These are phyloP conservation scores for Epinephelus awoara DNA, from an alignment of 2,797 vertebrate genomes.

Conservation along the genomic window DNA sequence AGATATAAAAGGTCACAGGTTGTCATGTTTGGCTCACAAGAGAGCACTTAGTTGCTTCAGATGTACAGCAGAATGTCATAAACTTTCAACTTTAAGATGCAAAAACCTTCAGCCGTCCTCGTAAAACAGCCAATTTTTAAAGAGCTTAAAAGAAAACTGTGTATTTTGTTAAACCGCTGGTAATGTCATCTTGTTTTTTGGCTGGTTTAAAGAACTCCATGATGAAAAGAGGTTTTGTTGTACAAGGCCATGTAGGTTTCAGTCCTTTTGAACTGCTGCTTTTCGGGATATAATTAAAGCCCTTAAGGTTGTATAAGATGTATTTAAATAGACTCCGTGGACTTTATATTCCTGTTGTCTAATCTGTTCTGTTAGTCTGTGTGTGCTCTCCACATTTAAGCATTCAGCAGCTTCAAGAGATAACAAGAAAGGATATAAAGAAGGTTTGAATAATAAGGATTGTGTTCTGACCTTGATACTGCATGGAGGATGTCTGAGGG, in stretches of 20 bases:
- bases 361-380: conserved; percentile 10
- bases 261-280: conserved; percentile 20
- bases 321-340: conserved; percentile 32
- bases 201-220: conserved; percentile 12
- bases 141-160: not conserved
- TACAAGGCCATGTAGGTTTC: conserved; percentile 29
- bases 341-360: conserved; percentile 12
- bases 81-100: not conserved
- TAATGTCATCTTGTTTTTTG: not conserved
- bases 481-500: conserved; percentile 89
- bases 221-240: conserved; percentile 28
- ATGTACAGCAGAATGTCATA: not conserved
- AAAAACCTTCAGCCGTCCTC: not conserved
- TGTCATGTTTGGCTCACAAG: not conserved
- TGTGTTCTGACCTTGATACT: conserved; percentile 94
- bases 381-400: not conserved
- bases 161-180: conserved; percentile 29
- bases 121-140: not conserved
- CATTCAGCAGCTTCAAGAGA: not conserved
- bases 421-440: not conserved
- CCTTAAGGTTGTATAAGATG: conserved; percentile 16
- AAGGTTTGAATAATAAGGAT: not conserved
- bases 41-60: not conserved
- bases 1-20: not conserved
- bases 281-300: conserved; percentile 43